These are phyloP conservation scores for Podocnemis expansa DNA, from an alignment of 2,113 vertebrate genomes.

Conservation along the genomic window DNA sequence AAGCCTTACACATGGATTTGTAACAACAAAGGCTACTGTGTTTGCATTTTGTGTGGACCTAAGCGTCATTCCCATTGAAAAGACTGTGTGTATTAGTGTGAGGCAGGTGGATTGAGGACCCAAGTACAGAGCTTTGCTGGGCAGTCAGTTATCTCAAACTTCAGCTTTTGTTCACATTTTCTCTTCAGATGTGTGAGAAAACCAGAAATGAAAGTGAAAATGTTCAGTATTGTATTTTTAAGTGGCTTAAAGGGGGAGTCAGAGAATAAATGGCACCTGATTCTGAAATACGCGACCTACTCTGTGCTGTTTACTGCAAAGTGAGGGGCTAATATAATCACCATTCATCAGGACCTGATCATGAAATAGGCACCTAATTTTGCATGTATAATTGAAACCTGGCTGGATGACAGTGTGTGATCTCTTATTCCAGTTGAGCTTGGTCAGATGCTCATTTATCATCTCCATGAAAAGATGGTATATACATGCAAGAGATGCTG, in stretches of 20 bases:
- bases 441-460: neutral
- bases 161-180: neutral
- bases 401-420: neutral
- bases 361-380: neutral
- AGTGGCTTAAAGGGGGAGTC: neutral
- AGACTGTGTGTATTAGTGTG: neutral
- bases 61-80: neutral
- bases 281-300: neutral
- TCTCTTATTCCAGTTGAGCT: neutral
- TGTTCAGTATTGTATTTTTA: neutral
- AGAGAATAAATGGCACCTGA: neutral
- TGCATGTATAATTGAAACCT: neutral
- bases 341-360: neutral
- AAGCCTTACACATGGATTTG: neutral
- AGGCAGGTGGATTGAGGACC: neutral
- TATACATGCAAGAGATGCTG: neutral
- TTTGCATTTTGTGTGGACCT: constrained; percentile 2
- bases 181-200: neutral
- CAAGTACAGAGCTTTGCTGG: neutral
- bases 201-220: neutral
- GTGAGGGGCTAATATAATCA: neutral
- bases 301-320: neutral
- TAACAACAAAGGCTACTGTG: neutral
- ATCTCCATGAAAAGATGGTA: neutral
- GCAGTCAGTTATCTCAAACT: neutral